Conservation (phyloP, 2,113 vertebrate species). For the Urocynchramus pylzowi region DNA sequence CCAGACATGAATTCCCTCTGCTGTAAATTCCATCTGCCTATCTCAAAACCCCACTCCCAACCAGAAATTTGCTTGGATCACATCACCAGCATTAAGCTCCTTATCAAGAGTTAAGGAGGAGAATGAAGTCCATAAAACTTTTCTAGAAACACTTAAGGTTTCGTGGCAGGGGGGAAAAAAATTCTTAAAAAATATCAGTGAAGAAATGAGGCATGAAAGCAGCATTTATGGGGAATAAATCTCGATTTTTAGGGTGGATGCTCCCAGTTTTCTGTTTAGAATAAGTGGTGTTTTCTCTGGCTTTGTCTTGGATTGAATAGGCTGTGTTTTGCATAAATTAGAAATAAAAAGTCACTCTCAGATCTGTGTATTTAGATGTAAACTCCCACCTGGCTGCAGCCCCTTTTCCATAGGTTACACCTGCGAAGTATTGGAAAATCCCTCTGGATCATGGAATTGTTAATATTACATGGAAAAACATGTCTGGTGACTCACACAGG, state of each 20-base stretch:
- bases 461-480: rapidly evolving
- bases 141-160: neutral
- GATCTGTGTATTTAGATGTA: neutral
- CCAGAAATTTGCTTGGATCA: neutral
- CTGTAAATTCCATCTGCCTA: neutral
- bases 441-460: neutral
- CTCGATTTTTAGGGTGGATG: neutral
- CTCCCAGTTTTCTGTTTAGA: neutral
- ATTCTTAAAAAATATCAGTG: neutral
- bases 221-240: neutral
- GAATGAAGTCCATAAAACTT: neutral
- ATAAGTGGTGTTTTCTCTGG: neutral
- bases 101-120: neutral
- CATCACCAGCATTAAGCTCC: neutral
- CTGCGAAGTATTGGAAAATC: neutral
- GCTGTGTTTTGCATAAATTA: neutral
- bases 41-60: neutral
- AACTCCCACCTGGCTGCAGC: neutral
- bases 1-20: neutral
- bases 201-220: neutral
- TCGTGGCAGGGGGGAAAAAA: rapidly evolving
- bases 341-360: neutral
- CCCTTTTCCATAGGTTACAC: neutral
- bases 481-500: neutral
- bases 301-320: neutral